Evolutionary conservation across 2,113 vertebrate genomes (phyloP), one percentile per base, ranked within the genome.

Genomic region (Tautogolabrus adspersus): DNA sequence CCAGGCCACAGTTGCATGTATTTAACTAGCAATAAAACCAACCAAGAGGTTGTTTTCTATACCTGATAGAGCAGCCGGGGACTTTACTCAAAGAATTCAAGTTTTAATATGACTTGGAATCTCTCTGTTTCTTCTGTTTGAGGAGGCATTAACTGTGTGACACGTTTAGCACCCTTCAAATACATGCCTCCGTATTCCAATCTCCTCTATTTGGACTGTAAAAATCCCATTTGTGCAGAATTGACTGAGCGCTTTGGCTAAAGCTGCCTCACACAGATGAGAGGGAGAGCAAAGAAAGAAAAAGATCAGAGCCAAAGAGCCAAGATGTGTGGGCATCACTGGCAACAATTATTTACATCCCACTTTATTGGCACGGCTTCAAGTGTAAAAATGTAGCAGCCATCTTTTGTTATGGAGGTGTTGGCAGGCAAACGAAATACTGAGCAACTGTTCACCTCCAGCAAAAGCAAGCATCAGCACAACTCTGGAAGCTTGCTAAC

Each of bases 171-270:
- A 82, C 69, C 72, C 56, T 82, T 70, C 77, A 83, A 89, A 91
- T 81, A 75, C 70, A 9, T 68, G 75, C 78, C 78, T 71, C 68
- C 47, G 9, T 26, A 75, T 83, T 86, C 84, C 83, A 87, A 83
- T 90, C 76, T 83, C 42, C 62, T 88, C 75, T 89, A 71, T 90
- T 88, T 91, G 83, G 69, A 85, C 69, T 82, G 76, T 64, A 61
- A 76, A 74, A 84, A 90, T 85, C 75, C 73, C 80, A 92, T 91
- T 91, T 87, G 84, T 72, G 73, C 64, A 66, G 65, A 88, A 89
- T 85, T 90, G 84, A 92, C 86, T 85, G 86, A 87, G 85, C 54
- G 81, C 83, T 87, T 90, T 83, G 76, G 81, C 72, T 77, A 49
- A 81, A 68, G 69, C 85, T 66, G 77, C 51, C 69, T 82, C 75